A percentile compares a stretch with the other conserved stretches of the same genome.
phyloP scores from a whole-genome alignment of 1,140 invertebrate species.

The Drosophila teissieri region DNA sequence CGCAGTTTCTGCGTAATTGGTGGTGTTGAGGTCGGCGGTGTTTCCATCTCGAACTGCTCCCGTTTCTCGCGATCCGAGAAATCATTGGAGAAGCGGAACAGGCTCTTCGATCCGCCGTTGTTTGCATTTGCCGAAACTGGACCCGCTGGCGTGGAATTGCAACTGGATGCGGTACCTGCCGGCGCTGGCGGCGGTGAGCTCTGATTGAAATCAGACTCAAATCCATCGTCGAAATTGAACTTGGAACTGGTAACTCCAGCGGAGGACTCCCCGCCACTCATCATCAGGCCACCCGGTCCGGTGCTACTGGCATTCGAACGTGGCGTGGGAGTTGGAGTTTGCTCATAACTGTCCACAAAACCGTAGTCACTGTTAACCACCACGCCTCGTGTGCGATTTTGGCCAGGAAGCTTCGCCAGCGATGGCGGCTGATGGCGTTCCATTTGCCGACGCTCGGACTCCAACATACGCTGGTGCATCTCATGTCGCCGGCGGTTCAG shows the following conservation, averaged over 20 bases:
- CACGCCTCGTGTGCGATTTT: conserved; percentile 60
- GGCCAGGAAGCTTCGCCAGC: conserved; percentile 59
- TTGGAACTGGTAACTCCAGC: conserved; percentile 59
- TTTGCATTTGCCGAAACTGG: conserved; percentile 42
- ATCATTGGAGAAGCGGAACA: conserved; percentile 86
- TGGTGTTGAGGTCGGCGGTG: conserved; percentile 57
- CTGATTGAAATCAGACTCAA: conserved; percentile 84
- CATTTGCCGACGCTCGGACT: conserved; percentile 69
- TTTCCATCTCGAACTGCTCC: conserved; percentile 59
- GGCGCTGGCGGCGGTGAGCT: conserved; percentile 76
- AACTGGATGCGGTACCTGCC: conserved; percentile 79
- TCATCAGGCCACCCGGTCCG: conserved; percentile 42
- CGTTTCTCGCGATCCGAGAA: conserved; percentile 86
- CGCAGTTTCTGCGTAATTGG: conserved; percentile 80
- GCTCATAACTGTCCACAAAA: conserved; percentile 81
- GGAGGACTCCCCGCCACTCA: conserved; percentile 68
- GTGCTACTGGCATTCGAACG: conserved; percentile 78
- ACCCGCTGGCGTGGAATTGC: conserved; percentile 74
- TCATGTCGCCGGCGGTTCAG: conserved; percentile 77
- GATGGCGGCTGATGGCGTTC: conserved; percentile 57
- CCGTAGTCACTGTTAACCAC: conserved; percentile 71
- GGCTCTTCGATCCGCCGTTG: conserved; percentile 61
- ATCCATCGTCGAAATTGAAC: conserved; percentile 83
- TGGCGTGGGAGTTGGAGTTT: conserved; percentile 74
- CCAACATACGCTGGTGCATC: conserved; percentile 83